These are phyloP conservation scores for Phytoseiulus persimilis DNA, from an alignment of 2,888 invertebrate genomes.

Conservation along the genomic window DNA sequence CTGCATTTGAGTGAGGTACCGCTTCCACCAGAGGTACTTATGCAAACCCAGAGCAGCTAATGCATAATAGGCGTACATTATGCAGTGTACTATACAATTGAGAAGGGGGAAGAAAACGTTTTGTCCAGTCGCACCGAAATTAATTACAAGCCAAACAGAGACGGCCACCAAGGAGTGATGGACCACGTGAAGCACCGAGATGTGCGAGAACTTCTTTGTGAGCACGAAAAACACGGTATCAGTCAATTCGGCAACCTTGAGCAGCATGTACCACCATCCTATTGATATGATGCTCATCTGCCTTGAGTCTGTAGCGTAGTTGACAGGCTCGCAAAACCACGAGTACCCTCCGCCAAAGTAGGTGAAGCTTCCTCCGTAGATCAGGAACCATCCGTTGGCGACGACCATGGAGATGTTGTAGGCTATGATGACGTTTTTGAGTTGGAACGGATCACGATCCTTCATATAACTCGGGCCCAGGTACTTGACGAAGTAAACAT, in stretches of 20 bases:
- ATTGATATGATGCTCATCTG: neutral
- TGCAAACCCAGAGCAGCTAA: conserved; percentile 41
- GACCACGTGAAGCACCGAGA: no score
- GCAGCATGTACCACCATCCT: conserved; percentile 11
- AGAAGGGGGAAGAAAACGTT: conserved; percentile 42
- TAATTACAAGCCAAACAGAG: no score
- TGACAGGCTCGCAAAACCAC: no score
- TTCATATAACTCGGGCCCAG: no score
- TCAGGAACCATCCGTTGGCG: no score
- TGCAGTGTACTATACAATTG: conserved; percentile 42
- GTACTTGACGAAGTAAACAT: conserved; percentile 44
- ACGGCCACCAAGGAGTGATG: no score
- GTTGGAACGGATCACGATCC: no score
- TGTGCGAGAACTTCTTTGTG: conserved; percentile 41
- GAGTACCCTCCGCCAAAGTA: no score
- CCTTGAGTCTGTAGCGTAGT: neutral
- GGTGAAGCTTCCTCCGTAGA: no score
- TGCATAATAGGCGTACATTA: conserved; percentile 14
- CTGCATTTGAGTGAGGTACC: conserved; percentile 44
- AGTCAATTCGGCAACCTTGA: conserved; percentile 41
- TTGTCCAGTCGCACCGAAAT: no score
- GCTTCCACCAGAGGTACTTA: conserved; percentile 45
- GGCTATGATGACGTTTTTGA: no score
- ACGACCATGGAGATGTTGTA: no score
- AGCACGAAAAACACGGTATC: conserved; percentile 42